Evolutionary conservation across 2,797 vertebrate genomes (phyloP).

Genomic region (Galaxias olidus): DNA sequence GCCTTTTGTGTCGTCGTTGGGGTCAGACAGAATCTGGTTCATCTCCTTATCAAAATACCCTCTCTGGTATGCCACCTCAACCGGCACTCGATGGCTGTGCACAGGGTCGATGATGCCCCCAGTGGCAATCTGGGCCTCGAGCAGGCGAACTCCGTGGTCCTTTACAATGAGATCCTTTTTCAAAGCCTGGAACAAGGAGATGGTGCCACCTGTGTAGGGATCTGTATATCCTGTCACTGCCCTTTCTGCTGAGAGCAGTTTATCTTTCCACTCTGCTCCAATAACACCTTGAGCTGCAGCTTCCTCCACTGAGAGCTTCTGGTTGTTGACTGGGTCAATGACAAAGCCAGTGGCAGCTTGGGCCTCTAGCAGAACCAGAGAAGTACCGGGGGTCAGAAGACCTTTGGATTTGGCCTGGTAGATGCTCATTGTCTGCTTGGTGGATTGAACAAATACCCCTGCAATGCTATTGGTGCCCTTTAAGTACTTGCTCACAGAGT

Average conservation of each 20-base stretch:
- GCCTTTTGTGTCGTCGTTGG: slow-evolving; percentile 77
- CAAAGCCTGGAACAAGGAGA: slow-evolving; percentile 34
- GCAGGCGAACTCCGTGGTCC: slow-evolving; percentile 32
- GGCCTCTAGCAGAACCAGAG: slow-evolving; percentile 32
- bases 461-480: slow-evolving; percentile 73
- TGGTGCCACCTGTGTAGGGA: slow-evolving; percentile 21
- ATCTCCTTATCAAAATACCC: slow-evolving; percentile 80
- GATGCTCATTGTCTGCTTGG: slow-evolving; percentile 25
- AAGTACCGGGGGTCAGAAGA: slow-evolving; percentile 32
- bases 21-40: slow-evolving; percentile 70
- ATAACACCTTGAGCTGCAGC: slow-evolving; percentile 21
- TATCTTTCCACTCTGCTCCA: slow-evolving; percentile 19
- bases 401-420: slow-evolving; percentile 27
- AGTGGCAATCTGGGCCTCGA: slow-evolving; percentile 66
- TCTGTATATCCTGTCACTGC: slow-evolving; percentile 29
- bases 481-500: slow-evolving; percentile 65
- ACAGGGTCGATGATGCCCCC: slow-evolving; percentile 77
- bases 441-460: slow-evolving; percentile 22
- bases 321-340: slow-evolving; percentile 35
- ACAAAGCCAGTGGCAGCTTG: slow-evolving; percentile 36
- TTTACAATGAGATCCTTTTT: slow-evolving; percentile 31
- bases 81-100: slow-evolving; percentile 74
- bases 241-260: slow-evolving; percentile 32
- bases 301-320: slow-evolving; percentile 30
- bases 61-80: slow-evolving; percentile 73